Evolutionary conservation across 2,797 vertebrate genomes (phyloP).

Genomic region (Capromys pilorides): DNA sequence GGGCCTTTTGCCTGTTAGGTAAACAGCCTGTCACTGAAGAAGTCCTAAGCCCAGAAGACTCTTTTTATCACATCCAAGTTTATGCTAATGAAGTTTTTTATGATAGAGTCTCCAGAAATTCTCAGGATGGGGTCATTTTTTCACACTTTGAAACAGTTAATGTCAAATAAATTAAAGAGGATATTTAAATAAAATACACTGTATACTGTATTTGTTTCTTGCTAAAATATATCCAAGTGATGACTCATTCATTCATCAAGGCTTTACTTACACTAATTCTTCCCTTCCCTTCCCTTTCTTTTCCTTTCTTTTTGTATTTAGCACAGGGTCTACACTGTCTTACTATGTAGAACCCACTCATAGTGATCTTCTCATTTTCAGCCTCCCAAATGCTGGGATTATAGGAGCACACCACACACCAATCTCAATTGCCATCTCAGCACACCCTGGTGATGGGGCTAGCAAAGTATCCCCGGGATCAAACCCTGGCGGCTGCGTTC

Average conservation of each 20-base stretch:
- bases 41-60: not conserved
- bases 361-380: too few species aligned
- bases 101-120: not conserved
- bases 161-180: not conserved
- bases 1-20: not conserved
- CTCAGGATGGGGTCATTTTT: not conserved
- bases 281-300: not conserved
- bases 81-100: not conserved
- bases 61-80: not conserved
- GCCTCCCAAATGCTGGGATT: too few species aligned
- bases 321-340: too few species aligned
- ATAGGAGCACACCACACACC: too few species aligned
- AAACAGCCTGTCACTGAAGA: not conserved
- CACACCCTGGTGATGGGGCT: too few species aligned
- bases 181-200: not conserved
- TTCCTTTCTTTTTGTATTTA: too few species aligned
- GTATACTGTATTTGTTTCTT: not conserved
- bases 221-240: not conserved
- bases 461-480: too few species aligned
- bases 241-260: conserved; percentile 3
- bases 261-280: conserved; percentile 28
- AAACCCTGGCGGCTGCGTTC: too few species aligned
- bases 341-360: too few species aligned
- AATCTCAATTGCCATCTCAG: too few species aligned
- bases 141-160: conserved; percentile 27